Base-by-base conservation (phyloP, 2,113 vertebrate species). In the Lethenteron camtschaticum region DNA sequence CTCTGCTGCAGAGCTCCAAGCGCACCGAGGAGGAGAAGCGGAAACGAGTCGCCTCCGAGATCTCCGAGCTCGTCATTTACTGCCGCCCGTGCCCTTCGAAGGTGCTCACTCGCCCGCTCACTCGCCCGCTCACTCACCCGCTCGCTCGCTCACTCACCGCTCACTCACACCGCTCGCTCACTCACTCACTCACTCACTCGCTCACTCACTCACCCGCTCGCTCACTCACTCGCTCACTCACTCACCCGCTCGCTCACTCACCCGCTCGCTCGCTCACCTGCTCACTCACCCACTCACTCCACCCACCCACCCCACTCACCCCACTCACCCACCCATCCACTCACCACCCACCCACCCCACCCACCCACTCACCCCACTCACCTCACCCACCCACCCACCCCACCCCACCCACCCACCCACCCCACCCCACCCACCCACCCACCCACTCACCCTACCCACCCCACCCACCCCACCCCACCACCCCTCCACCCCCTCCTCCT, bases 21-120 rank as follows among this genome's bases (percentile, higher is more conserved):
- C 60, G 60, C 14, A 66, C 14, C 20, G 60, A 66, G 10, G 60
- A 66, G 91, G 94, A 99, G 73, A 85, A 91, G 72, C 89, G 90
- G 75, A 96, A 99, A 84, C 96, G 95, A 79, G 96, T 99, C 13
- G 94, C 94, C 18, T 76, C 95, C 77, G 94, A 99, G 75, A 84
- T 99, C 14, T 99, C 94, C 0, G 94, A 99, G 70, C 83, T 99
- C 18, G 94, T 99, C 16, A 85, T 99, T 78, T 99, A 99, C 77
- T 99, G 94, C 74, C 82, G 94, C 55, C 94, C 9, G 92, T 99
- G 69, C 94, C 92, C 9, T 99, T 99, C 0, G 94, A 96, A 73
- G 94, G 60, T 66, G 16, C 59, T 3, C 59, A 2, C 16, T 63
- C 13, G 4, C 13, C 3, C 59, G 3, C 59, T 63, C 13, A 63